phyloP scores from a whole-genome alignment of 2,888 invertebrate genomes.

The Diabrotica balteata region DNA sequence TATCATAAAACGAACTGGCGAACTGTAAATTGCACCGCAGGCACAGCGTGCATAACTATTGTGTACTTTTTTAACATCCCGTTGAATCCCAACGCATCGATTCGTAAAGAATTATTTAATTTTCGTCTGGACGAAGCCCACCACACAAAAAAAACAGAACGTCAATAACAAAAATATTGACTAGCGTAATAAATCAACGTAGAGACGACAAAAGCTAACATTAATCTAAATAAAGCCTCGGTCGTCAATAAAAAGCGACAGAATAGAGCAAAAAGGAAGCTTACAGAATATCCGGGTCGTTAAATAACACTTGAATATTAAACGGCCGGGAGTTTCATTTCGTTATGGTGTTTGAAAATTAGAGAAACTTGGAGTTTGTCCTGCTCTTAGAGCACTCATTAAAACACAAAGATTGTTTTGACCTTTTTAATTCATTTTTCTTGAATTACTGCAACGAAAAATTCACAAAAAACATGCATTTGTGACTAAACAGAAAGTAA shows the following conservation, averaged over 20 bases:
- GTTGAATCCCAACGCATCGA: neutral
- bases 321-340: too few species aligned
- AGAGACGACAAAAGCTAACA: slow-evolving; percentile 4
- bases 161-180: slow-evolving; percentile 9
- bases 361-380: too few species aligned
- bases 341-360: too few species aligned
- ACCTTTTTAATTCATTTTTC: too few species aligned
- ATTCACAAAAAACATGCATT: too few species aligned
- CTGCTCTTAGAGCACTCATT: too few species aligned
- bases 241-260: slow-evolving; percentile 5
- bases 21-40: too few species aligned
- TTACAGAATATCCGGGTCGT: neutral
- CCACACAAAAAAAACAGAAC: neutral
- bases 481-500: too few species aligned
- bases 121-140: neutral
- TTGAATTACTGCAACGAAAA: too few species aligned
- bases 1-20: too few species aligned
- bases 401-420: too few species aligned
- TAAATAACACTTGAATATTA: neutral
- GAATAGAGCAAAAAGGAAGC: neutral
- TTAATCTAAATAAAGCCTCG: slow-evolving; percentile 5
- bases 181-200: slow-evolving; percentile 4
- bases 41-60: too few species aligned
- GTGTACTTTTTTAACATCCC: neutral
- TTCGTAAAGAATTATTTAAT: neutral